Evolutionary conservation across 2,888 invertebrate genomes (phyloP).

Genomic region (Alentia gelatinosa): DNA sequence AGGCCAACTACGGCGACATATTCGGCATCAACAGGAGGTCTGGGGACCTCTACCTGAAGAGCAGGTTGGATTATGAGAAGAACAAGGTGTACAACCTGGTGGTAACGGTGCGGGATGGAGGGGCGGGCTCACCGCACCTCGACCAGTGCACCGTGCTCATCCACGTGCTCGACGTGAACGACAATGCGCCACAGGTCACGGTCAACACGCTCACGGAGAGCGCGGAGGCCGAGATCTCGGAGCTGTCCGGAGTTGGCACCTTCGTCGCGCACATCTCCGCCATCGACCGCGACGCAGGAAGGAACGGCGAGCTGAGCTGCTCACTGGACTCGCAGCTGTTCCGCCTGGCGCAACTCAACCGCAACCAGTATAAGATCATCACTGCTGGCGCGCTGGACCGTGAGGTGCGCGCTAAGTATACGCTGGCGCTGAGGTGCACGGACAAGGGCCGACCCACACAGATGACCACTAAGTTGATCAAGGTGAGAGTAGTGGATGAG

Average conservation of each 20-base stretch:
- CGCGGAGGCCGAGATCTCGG: conserved; percentile 45
- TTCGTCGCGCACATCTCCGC: conserved; percentile 53
- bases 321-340: conserved; percentile 68
- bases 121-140: conserved; percentile 25
- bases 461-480: conserved; percentile 40
- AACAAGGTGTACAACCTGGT: conserved; percentile 47
- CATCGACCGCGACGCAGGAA: conserved; percentile 63
- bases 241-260: conserved; percentile 42
- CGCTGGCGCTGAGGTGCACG: conserved; percentile 65
- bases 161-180: conserved; percentile 55
- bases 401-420: conserved; percentile 62
- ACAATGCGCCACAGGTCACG: conserved; percentile 50
- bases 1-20: neutral
- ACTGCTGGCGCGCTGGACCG: conserved; percentile 62
- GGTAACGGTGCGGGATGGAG: conserved; percentile 47
- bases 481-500: conserved; percentile 35
- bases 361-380: conserved; percentile 64
- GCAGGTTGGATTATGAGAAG: conserved; percentile 50
- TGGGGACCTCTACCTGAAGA: conserved; percentile 40
- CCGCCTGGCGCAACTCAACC: conserved; percentile 66
- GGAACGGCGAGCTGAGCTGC: conserved; percentile 71
- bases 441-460: conserved; percentile 62
- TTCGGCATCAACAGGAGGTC: conserved; percentile 24
- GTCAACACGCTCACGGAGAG: conserved; percentile 40
- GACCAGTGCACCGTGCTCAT: conserved; percentile 50